Percentiles rank a stretch among this genome's conserved stretches.
These are phyloP conservation scores for Unio pictorum DNA, from an alignment of 2,888 invertebrate species.

Conservation along the genomic window DNA sequence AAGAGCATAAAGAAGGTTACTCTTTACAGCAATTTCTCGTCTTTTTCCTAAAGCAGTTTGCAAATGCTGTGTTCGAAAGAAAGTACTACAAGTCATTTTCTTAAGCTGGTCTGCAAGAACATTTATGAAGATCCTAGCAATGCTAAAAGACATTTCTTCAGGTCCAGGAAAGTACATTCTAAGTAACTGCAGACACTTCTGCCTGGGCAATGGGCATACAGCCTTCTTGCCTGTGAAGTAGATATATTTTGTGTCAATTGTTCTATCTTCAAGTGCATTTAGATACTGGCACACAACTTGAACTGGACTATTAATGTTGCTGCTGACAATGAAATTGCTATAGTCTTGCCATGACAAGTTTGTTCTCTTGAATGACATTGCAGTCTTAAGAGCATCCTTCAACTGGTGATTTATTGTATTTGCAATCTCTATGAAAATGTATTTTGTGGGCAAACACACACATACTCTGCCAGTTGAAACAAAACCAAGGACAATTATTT, in stretches of 20 bases:
- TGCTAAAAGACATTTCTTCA: conserved; percentile 30
- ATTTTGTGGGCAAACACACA: conserved; percentile 21
- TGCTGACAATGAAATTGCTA: conserved; percentile 24
- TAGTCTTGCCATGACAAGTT: conserved; percentile 34
- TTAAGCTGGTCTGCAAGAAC: conserved; percentile 56
- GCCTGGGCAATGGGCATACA: conserved; percentile 16
- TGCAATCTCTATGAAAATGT: conserved; percentile 41
- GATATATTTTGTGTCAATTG: conserved; percentile 32
- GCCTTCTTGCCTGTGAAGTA: conserved; percentile 17
- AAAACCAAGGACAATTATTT: conserved; percentile 36
- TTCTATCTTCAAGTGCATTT: conserved; percentile 14
- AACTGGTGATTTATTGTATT: conserved; percentile 41
- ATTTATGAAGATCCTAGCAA: conserved; percentile 36
- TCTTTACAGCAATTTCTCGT: conserved; percentile 10
- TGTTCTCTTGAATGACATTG: conserved; percentile 27
- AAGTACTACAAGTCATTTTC: conserved; percentile 44
- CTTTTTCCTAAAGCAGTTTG: no score
- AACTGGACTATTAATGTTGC: conserved; percentile 39
- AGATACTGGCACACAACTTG: conserved; percentile 50
- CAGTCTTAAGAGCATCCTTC: conserved; percentile 37
- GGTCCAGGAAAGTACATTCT: conserved; percentile 18
- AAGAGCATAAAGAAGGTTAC: conserved; percentile 19
- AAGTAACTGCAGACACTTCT: conserved; percentile 26
- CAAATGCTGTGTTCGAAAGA: conserved; percentile 18
- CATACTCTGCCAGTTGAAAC: conserved; percentile 24